Percentiles rank a stretch among this genome's conserved stretches.
phyloP scores from a whole-genome alignment of 2,113 vertebrate genomes.

The Spea multiplicata region DNA sequence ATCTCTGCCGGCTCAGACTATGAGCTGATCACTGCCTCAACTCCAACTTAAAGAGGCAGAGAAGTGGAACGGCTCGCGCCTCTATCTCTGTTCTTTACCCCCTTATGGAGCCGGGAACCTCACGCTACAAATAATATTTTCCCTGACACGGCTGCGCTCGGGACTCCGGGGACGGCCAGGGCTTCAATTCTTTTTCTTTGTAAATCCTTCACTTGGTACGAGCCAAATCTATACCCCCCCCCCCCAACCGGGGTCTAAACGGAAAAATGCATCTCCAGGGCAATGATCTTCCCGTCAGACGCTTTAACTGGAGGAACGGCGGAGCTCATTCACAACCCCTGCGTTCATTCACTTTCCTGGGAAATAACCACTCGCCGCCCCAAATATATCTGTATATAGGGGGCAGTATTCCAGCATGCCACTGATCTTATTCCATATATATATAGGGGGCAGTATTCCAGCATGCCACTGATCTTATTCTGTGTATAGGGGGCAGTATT shows the following conservation, averaged over 20 bases:
- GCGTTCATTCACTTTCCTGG: constrained; percentile 37
- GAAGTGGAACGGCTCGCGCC: background rate
- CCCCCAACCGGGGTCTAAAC: constrained; percentile 54
- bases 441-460: too few species aligned
- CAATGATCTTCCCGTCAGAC: constrained; percentile 46
- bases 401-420: too few species aligned
- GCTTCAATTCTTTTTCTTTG: constrained; percentile 52
- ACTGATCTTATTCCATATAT: too few species aligned
- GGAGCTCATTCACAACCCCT: constrained; percentile 48
- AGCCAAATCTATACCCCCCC: constrained; percentile 50
- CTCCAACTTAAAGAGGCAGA: background rate
- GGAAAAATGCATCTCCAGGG: constrained; percentile 52
- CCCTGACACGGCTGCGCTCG: constrained; percentile 49
- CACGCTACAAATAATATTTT: constrained; percentile 53
- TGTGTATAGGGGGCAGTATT: too few species aligned
- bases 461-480: too few species aligned
- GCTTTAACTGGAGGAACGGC: constrained; percentile 30
- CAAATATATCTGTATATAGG: too few species aligned
- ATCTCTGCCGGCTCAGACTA: background rate
- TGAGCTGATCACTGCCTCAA: background rate
- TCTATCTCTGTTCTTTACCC: background rate
- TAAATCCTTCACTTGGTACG: constrained; percentile 52
- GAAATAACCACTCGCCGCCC: too few species aligned
- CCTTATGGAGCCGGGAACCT: constrained; percentile 45
- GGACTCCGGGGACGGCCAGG: constrained; percentile 51